Evolutionary conservation across 2,888 invertebrate genomes (phyloP), one percentile per base, ranked within the genome.

Genomic region (Hirtodrosophila histrioides): DNA sequence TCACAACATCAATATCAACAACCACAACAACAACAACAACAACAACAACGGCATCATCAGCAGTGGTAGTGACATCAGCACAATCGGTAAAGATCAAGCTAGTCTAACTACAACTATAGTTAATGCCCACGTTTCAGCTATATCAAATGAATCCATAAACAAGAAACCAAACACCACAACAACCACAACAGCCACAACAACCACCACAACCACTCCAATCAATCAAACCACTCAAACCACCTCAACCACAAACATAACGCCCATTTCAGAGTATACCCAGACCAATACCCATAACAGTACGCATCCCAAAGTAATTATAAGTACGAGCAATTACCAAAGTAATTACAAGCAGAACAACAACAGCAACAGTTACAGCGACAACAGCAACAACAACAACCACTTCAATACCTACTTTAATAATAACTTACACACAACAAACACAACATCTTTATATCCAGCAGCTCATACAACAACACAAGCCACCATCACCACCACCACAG

Each of bases 71-170:
- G 88, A 86, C 78, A 89, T 84, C 86, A 86, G 86, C 88, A 84
- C 91, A 90, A 91, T 91, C 89, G 91, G 91, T 91, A 91, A 91
- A 88, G 87, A 90, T 88, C 86, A 81, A 82, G 84, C 86, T 83
- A 86, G 72, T 73, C 50, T 62, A 54, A 65, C 64, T 49, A 58
- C 74, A 69, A 72, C 50, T 69, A 56, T 71, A 76, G 80, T 62
- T 56, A 75, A 72, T 78, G 72, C 63, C 74, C 49, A 63, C 55
- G 70, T 58, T 55, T 46, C 51, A 49, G 36, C 55, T 40, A 58
- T 39, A 50, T 44, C 35, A 27, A 48, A 51, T 36, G 41, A 40
- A 29, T 44, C 40, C 54, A 67, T 46, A 61, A 56, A 33, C 27
- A 73, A 37, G 41, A 36, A 49, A 57, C 41, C 45, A 49, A 40